Evolutionary conservation across 1,140 invertebrate genomes (phyloP).

Genomic region (Drosophila auraria): DNA sequence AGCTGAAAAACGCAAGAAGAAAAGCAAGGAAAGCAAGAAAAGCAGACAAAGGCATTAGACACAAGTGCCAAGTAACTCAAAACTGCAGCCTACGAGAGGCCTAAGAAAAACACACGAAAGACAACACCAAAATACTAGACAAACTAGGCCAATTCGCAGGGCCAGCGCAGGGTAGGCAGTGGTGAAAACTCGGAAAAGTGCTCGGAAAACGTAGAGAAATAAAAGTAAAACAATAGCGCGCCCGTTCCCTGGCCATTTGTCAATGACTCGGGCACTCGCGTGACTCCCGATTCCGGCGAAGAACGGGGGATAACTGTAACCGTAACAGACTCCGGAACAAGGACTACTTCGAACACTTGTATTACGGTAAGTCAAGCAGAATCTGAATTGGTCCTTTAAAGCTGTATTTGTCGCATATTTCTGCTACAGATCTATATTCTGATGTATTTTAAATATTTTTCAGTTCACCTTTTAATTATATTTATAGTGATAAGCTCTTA

Average conservation of each 20-base stretch:
- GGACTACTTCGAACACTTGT: slow-evolving; percentile 26
- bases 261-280: slow-evolving; percentile 74
- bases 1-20: slow-evolving; percentile 25
- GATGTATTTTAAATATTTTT: neutral
- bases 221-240: slow-evolving; percentile 41
- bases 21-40: slow-evolving; percentile 20
- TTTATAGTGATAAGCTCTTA: no score
- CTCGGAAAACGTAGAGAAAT: slow-evolving; percentile 26
- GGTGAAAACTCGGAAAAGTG: slow-evolving; percentile 19
- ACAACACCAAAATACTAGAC: slow-evolving; percentile 50
- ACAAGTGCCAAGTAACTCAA: slow-evolving; percentile 58
- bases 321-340: slow-evolving; percentile 39
- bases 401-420: neutral
- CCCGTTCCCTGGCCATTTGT: slow-evolving; percentile 70
- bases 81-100: slow-evolving; percentile 44
- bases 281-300: slow-evolving; percentile 51
- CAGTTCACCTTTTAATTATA: neutral
- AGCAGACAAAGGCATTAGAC: slow-evolving; percentile 68
- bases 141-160: slow-evolving; percentile 77
- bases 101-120: slow-evolving; percentile 38
- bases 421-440: neutral
- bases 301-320: slow-evolving; percentile 45
- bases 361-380: slow-evolving; percentile 28
- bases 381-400: neutral
- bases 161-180: slow-evolving; percentile 21